Base-by-base conservation (phyloP, 35 echinoderm and acorn worm species). In the Eucidaris tribuloides region DNA sequence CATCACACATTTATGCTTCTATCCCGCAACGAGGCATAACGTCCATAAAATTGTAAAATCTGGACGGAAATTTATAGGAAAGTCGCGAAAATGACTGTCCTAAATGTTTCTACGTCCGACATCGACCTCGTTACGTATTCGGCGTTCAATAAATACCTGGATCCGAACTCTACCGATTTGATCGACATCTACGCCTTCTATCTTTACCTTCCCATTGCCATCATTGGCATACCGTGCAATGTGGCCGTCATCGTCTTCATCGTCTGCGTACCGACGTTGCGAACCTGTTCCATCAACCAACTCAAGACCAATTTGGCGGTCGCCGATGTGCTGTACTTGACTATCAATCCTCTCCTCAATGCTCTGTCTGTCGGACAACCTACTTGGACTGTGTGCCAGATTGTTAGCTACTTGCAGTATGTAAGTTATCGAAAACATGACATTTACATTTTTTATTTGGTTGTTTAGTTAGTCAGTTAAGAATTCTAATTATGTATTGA, bases 351-450 rank as follows among this genome's bases (percentile, higher is more conserved):
- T 25, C 34, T 74, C 34, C 9, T 74, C 34, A 74, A 74, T 19
- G 68, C 68, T 41, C 68, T 74, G 5, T 22, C 44, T 33, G 41
- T 74, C 34, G 44, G 37, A 35, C 35, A 74, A 43, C 68, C 44
- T 22, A 74, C 11, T 36, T 74, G 68, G 68, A 35, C n/a, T 22
- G 35, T 42, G 37, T 74, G 68, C 25, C 68, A 74, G n/a, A 25
- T 74, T n/a, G 37, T 74, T 1, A 74, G 68, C n/a, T 74, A 74
- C 41, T 35, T 74, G 68, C 68, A 74, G 37, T 74, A 74, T 74
- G 68, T 74, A 40, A 74, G 68, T 74, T n/a, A n/a, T n/a, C n/a
- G n/a, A n/a, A n/a, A n/a, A n/a, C n/a, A n/a, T n/a, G n/a, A n/a
- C n/a, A n/a, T n/a, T n/a, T n/a, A 43, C 19, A 42, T 25, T 3